Percentiles rank a stretch among this genome's conserved stretches.
Evolutionary conservation across 2,888 invertebrate genomes (phyloP).

Genomic region (Troilus luridus): DNA sequence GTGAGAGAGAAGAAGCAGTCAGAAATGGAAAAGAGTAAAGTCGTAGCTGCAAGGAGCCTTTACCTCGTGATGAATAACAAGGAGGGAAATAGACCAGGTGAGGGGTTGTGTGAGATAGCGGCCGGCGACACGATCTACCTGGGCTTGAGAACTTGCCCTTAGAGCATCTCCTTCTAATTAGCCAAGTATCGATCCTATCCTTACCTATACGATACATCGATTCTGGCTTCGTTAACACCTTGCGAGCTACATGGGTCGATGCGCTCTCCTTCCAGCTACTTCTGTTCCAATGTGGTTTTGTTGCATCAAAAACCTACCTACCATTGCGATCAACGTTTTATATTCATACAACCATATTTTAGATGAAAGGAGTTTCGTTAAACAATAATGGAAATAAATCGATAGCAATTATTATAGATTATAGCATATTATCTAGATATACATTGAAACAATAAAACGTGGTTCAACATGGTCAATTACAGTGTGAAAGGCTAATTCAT

Average conservation of each 20-base stretch:
- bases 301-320: too few species aligned
- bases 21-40: neutral
- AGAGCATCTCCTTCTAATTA: neutral
- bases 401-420: too few species aligned
- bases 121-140: constrained; percentile 20
- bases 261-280: neutral
- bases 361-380: too few species aligned
- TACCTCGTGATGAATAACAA: constrained; percentile 28
- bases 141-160: constrained; percentile 39
- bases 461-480: too few species aligned
- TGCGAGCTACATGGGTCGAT: neutral
- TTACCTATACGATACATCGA: neutral
- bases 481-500: too few species aligned
- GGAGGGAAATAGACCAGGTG: neutral
- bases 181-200: constrained; percentile 15
- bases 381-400: too few species aligned
- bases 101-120: neutral
- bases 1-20: neutral
- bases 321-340: too few species aligned
- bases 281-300: neutral
- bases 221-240: neutral
- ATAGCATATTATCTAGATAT: too few species aligned
- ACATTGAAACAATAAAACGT: too few species aligned
- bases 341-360: too few species aligned
- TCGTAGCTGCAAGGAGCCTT: neutral